Percentiles rank a stretch among this genome's conserved stretches.
Conservation (phyloP, 1,140 invertebrate species). For the Drosophila subobscura region DNA sequence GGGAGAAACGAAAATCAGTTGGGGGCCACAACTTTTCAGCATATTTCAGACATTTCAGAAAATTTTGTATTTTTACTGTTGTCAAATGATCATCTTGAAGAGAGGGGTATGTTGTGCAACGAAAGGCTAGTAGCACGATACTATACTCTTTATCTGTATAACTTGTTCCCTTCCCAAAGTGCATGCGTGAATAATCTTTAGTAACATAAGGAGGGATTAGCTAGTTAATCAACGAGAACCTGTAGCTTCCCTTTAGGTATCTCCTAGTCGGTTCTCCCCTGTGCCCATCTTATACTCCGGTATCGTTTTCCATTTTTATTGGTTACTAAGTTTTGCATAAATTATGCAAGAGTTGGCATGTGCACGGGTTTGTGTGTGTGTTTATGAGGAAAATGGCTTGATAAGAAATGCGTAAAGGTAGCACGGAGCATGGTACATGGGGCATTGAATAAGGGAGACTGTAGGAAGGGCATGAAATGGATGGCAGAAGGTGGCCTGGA, state of each 20-base stretch:
- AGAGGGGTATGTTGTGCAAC: not conserved
- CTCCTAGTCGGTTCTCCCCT: not conserved
- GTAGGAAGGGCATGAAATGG: no score
- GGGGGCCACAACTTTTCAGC: constrained; percentile 10
- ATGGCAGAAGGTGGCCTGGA: not conserved
- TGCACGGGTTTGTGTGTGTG: constrained; percentile 25
- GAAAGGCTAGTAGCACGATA: no score
- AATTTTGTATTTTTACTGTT: constrained; percentile 15
- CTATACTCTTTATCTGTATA: no score
- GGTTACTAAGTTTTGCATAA: constrained; percentile 73
- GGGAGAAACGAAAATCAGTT: constrained; percentile 11
- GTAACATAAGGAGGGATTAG: no score
- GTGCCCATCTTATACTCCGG: constrained; percentile 2
- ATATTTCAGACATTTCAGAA: constrained; percentile 6
- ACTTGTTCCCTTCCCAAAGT: no score
- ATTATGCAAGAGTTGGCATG: constrained; percentile 62
- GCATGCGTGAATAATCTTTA: no score
- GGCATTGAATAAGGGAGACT: not conserved
- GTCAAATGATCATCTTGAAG: not conserved
- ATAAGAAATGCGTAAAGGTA: constrained; percentile 43
- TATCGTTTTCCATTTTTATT: constrained; percentile 43
- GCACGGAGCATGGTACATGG: not conserved
- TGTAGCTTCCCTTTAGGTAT: not conserved
- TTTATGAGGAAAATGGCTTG: constrained; percentile 40
- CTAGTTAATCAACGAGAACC: no score